Evolutionary conservation across 2,797 vertebrate genomes (phyloP), one percentile per base, ranked within the genome.

Genomic region (Gymnopithys bicolor): DNA sequence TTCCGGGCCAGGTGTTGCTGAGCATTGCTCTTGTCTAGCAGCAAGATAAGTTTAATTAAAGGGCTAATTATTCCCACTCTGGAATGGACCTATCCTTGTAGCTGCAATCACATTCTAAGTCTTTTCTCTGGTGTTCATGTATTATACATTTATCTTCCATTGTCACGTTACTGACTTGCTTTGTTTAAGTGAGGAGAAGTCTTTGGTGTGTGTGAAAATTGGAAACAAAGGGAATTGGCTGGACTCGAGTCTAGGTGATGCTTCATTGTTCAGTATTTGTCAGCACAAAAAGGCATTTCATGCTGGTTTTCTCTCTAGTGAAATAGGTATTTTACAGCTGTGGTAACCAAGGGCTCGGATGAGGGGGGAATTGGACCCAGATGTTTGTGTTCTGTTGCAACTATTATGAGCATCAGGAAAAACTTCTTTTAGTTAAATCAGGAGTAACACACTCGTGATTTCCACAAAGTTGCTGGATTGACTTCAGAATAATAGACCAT

Each of bases 21-120:
- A 93, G 96, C 48, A 35, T 76, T 94, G 94, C 93, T 96, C 95
- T 96, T 93, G 96, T 95, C 68, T 96, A 96, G 94, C 84, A 88
- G 96, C 37, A 79, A 96, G 94, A 95, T 74, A 96, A 97, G 96
- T 96, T 97, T 97, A 97, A 97, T 98, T 97, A 97, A 97, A 96
- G 94, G 95, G 91, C 95, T 97, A 97, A 97, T 98, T 97, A 97
- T 88, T 91, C 93, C 33, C 89, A 73, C 84, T 96, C 91, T 95
- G 68, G 52, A 84, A 51, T 0, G 69, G 89, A 77, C 80, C 43
- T 91, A 30, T 67, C 46, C 8, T 81, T 67, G 37, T 85, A 91
- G 75, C 21, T 82, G 87, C 60, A 78, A 60, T 78, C 33, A 4
- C 19, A 48, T 77, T 68, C 67, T 30, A 46, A 91, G 69, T 43